Base-by-base conservation (phyloP, 2,797 vertebrate species). In the Pelobates cultripes region DNA sequence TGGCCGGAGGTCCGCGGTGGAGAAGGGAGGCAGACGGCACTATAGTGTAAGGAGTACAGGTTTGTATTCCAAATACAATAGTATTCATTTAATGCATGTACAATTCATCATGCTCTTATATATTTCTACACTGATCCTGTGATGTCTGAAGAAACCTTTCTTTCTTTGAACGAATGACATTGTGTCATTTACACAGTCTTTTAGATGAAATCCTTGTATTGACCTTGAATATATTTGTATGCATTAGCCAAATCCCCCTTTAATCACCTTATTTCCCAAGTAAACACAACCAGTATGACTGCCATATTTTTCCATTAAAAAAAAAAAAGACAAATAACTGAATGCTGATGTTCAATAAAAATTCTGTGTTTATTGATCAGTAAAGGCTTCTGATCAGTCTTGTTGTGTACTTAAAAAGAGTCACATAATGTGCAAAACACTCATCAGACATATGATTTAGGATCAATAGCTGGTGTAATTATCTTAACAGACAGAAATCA, bases 181-280 rank as follows among this genome's bases (percentile, higher is more conserved):
- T 64, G 61, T 64, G 61, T 40, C 61, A 64, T 64, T 64, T 43
- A 68, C 9, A 42, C 7, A 43, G 66, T 43, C 42, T 43, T 68
- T 13, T 43, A 12, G 66, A 68, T 42, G 28, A 43, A 68, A 68
- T 43, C 40, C 28, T 68, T 68, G 40, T 68, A 68, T 43, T 43
- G 66, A 68, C 66, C 66, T 68, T 42, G 40, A 68, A 43, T 64
- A 64, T 64, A 40, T 68, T 68, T 43, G 12, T 68, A 68, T 42
- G 43, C 9, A 68, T 42, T 68, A 42, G 13, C 66, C 17, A 28
- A 64, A 64, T 64, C 61, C 79, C 64, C 73, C 43, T 70, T 80
- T 80, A 80, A 80, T 80, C 60, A 70, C 72, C 44, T 53, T 15
- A 80, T 64, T 74, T 64, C n/a, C n/a, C 28, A 80, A 74, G 73